Evolutionary conservation across 2,888 invertebrate genomes (phyloP), one percentile per base, ranked within the genome.

Genomic region (Limenitis camilla): DNA sequence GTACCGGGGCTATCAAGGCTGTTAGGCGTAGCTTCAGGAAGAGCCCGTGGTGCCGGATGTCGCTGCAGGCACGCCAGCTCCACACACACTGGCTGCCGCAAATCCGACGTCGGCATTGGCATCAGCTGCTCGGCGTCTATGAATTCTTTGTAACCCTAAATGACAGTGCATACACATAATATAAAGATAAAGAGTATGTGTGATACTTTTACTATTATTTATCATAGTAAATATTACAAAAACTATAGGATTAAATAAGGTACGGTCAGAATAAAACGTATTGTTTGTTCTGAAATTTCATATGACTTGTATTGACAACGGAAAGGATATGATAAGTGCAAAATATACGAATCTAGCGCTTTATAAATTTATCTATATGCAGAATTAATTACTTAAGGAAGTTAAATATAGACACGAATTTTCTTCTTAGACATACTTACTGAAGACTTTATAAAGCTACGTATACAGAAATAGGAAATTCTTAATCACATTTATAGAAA

Each of bases 81-180:
- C 66, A 94, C 90, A 76, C 94, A 94, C 63, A 95, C 92, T 40
- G 94, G 94, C 72, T 92, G 93, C 61, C 93, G 92, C 80, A 94
- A 91, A 81, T 96, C 95, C 67, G 94, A 94, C 58, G 95, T 95
- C 56, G 94, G 88, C 82, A 94, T 90, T 60, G 95, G 94, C 92
- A 96, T 95, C 69, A 95, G 89, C 76, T 94, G 94, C 88, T 96
- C 96, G 55, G 96, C 95, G 84, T 96, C 96, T 76, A 94, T 93
- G 89, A 94, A 94, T 79, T 96, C 95, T 90, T 94, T 95, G 89
- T 93, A 95, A 71, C 94, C 94, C 96, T 96, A 78, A 56, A 67
- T 46, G 60, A 61, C 19, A 19, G 19, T 19, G 19, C 3, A 19
- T 19, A 19, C 3, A 19, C 19, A 19, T 19, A 19, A 19, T 19